phyloP scores from a whole-genome alignment of 2,888 invertebrate species.

The Agonopterix heracliana region DNA sequence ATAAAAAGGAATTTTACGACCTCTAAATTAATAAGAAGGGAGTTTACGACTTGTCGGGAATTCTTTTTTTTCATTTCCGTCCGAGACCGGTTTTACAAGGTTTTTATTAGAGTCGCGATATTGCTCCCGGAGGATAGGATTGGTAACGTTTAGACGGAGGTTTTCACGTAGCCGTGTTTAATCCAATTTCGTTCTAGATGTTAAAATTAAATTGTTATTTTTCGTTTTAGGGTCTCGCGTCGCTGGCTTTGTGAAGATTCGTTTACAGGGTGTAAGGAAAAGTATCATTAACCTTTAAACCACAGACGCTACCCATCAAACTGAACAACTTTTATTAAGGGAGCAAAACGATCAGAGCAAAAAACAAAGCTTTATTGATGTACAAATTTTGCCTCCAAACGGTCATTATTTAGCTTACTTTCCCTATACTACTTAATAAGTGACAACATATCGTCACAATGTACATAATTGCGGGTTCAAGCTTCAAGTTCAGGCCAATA shows the following conservation, averaged over 20 bases:
- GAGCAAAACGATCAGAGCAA: too few relatives aligned
- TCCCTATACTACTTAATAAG: too few relatives aligned
- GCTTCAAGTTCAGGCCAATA: too few relatives aligned
- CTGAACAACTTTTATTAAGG: too few relatives aligned
- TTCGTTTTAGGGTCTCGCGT: conserved; percentile 1
- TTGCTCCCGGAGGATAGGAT: conserved; percentile 15
- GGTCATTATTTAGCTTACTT: too few relatives aligned
- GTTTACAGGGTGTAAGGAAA: too few relatives aligned
- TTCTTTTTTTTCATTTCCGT: conserved; percentile 34
- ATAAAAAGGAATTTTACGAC: conserved; percentile 38
- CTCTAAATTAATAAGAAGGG: conserved; percentile 45
- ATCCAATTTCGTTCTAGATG: conserved; percentile 17
- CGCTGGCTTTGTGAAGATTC: background rate
- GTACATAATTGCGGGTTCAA: too few relatives aligned
- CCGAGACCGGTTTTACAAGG: conserved; percentile 28
- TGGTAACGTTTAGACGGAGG: conserved; percentile 19
- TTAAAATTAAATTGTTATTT: conserved; percentile 5
- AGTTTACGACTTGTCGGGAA: conserved; percentile 36
- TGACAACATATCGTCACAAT: background rate
- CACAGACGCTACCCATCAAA: too few relatives aligned
- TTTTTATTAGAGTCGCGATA: conserved; percentile 33
- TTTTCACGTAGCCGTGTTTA: conserved; percentile 20
- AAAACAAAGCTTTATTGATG: too few relatives aligned
- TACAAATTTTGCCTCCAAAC: too few relatives aligned
- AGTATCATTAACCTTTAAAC: too few relatives aligned